phyloP scores from a whole-genome alignment of 35 echinoderm and acorn worm species.

The Ophiothrix spiculata region DNA sequence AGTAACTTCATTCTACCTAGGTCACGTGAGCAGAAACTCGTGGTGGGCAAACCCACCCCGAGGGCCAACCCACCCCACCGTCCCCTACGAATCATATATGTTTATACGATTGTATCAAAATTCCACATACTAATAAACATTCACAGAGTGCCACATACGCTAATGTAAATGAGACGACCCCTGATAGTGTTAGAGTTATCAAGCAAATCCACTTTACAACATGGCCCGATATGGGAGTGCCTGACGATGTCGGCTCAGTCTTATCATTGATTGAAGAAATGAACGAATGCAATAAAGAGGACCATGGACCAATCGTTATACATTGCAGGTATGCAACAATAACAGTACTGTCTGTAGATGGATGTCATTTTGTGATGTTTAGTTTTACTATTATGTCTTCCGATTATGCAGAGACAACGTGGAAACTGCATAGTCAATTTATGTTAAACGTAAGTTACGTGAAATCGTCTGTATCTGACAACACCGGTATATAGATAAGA shows the following conservation, averaged over 20 bases:
- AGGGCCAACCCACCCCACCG: too few relatives aligned
- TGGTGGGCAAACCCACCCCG: too few relatives aligned
- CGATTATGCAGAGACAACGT: too few relatives aligned
- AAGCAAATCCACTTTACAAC: constrained; percentile 30
- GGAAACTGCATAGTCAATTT: too few relatives aligned
- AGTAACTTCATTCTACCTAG: too few relatives aligned
- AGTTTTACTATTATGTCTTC: too few relatives aligned
- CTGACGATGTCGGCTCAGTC: not conserved
- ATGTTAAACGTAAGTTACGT: too few relatives aligned
- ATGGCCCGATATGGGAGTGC: constrained; percentile 40
- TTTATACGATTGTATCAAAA: not conserved
- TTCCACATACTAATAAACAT: not conserved
- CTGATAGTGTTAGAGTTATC: not conserved
- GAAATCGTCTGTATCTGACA: too few relatives aligned
- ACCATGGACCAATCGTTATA: constrained; percentile 21
- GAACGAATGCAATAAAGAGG: not conserved
- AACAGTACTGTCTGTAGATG: too few relatives aligned
- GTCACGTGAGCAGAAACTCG: too few relatives aligned
- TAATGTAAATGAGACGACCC: not conserved
- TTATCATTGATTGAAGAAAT: constrained; percentile 18
- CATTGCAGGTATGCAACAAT: constrained; percentile 42
- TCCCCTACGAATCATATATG: not conserved
- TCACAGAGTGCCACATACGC: not conserved
- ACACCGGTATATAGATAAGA: too few relatives aligned
- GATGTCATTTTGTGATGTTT: too few relatives aligned